phyloP scores from a whole-genome alignment of 1,140 invertebrate genomes.

The Anagrus nilaparvatae region DNA sequence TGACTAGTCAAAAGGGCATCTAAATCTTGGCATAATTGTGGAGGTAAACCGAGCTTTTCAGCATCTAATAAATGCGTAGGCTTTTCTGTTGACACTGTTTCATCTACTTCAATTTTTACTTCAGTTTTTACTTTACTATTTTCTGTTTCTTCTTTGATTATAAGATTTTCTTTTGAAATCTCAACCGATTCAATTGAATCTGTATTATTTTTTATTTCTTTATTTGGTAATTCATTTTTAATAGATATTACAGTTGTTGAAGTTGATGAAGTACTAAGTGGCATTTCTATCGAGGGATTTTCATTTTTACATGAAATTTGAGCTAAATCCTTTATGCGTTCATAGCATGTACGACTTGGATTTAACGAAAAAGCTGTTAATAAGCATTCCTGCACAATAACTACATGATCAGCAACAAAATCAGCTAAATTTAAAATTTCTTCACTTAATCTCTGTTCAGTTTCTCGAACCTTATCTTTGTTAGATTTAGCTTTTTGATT shows the following conservation, averaged over 20 bases:
- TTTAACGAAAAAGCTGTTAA: slow-evolving; percentile 56
- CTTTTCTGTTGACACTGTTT: too few relatives aligned
- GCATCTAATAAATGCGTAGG: slow-evolving; percentile 42
- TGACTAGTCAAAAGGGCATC: slow-evolving; percentile 50
- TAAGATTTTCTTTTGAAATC: too few relatives aligned
- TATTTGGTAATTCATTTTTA: too few relatives aligned
- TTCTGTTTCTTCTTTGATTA: too few relatives aligned
- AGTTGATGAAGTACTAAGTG: too few relatives aligned
- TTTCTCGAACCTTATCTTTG: slow-evolving; percentile 42
- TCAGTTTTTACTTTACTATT: too few relatives aligned
- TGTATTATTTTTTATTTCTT: too few relatives aligned
- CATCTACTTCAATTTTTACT: too few relatives aligned
- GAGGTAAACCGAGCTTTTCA: slow-evolving; percentile 45
- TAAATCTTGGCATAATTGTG: slow-evolving; percentile 51
- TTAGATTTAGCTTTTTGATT: slow-evolving; percentile 50
- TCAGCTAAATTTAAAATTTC: slow-evolving; percentile 50
- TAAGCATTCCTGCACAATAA: slow-evolving; percentile 50
- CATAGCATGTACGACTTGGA: slow-evolving; percentile 44
- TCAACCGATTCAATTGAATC: too few relatives aligned
- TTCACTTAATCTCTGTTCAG: slow-evolving; percentile 43
- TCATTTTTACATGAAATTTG: too few relatives aligned
- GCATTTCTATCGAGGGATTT: too few relatives aligned
- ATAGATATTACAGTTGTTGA: too few relatives aligned
- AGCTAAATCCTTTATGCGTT: slow-evolving; percentile 44
- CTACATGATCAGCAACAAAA: slow-evolving; percentile 44